These are phyloP conservation scores for Drosophila jambulina DNA, from an alignment of 1,140 invertebrate species.

Conservation along the genomic window DNA sequence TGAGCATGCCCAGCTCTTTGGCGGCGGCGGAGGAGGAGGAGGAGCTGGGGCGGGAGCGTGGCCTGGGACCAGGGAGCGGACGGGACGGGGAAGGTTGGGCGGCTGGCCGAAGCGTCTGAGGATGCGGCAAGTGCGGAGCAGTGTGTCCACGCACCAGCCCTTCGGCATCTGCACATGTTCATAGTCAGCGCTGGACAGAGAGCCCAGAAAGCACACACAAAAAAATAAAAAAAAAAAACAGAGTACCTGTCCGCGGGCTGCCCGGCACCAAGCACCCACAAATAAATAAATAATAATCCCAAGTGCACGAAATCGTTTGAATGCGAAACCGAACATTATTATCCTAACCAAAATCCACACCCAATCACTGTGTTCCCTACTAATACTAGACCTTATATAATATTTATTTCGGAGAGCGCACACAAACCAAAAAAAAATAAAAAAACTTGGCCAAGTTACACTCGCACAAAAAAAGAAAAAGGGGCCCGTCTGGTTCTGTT, in stretches of 20 bases:
- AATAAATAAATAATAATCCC: constrained; percentile 32
- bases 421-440: constrained; percentile 33
- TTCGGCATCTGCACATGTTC: constrained; percentile 85
- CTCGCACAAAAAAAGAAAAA: constrained; percentile 49
- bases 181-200: constrained; percentile 76
- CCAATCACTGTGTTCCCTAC: constrained; percentile 51
- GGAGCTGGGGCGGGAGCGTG: constrained; percentile 8
- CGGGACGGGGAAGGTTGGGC: constrained; percentile 30
- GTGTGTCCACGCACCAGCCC: constrained; percentile 78
- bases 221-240: constrained; percentile 29
- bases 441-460: constrained; percentile 42
- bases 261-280: constrained; percentile 59
- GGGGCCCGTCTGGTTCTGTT: constrained; percentile 70
- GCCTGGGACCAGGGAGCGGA: neutral
- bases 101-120: constrained; percentile 66
- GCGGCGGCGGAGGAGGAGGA: constrained; percentile 27
- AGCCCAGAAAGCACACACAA: constrained; percentile 4
- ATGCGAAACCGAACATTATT: constrained; percentile 16
- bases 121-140: constrained; percentile 77
- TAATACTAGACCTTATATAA: constrained; percentile 40
- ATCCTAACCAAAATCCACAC: constrained; percentile 30
- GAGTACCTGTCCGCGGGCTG: constrained; percentile 27
- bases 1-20: constrained; percentile 75
- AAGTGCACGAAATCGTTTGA: constrained; percentile 38
- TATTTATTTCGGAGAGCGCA: constrained; percentile 65